phyloP scores from a whole-genome alignment of 2,797 vertebrate genomes.

The Myotis pilosus region DNA sequence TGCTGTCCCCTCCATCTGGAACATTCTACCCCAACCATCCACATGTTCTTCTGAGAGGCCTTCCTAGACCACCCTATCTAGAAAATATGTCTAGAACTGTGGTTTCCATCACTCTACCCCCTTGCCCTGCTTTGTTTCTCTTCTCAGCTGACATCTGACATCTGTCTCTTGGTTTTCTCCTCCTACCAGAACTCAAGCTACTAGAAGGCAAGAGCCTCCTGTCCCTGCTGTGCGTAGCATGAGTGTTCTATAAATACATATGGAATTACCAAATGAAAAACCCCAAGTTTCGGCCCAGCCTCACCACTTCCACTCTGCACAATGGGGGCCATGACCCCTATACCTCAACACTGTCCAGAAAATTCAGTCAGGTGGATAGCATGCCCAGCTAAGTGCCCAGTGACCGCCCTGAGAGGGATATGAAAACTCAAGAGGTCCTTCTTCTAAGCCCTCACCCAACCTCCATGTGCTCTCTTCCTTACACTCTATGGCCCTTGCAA shows the following conservation, averaged over 20 bases:
- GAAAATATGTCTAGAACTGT: background rate
- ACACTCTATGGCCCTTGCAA: background rate
- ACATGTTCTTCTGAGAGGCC: background rate
- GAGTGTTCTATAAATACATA: background rate
- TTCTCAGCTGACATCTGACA: background rate
- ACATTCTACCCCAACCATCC: background rate
- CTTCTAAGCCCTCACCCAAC: background rate
- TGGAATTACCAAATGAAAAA: background rate
- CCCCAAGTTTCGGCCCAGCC: background rate
- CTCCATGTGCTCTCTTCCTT: background rate
- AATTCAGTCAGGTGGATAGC: background rate
- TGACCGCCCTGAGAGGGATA: background rate
- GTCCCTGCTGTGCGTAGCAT: background rate
- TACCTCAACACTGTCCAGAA: background rate
- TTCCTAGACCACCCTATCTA: background rate
- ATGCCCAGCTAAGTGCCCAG: background rate
- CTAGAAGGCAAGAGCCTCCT: background rate
- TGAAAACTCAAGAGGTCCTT: background rate
- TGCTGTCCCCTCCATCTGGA: background rate
- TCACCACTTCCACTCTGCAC: background rate
- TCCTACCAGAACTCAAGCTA: background rate
- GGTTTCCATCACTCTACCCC: background rate
- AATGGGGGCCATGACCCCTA: background rate
- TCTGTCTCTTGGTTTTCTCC: background rate
- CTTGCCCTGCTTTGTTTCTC: background rate